phyloP scores from a whole-genome alignment of 1,140 invertebrate genomes.

The Agraylea sexmaculata region DNA sequence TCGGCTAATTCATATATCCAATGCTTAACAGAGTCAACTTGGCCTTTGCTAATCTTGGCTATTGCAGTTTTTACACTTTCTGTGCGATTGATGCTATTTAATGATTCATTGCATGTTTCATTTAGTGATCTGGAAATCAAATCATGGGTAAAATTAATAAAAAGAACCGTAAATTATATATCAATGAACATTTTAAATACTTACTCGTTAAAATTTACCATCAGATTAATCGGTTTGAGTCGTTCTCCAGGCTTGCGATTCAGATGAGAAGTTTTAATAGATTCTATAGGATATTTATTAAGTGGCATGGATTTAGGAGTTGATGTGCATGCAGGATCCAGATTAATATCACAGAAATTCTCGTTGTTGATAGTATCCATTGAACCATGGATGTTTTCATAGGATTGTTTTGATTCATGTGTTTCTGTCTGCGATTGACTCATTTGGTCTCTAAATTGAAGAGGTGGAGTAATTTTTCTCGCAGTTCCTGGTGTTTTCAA shows the following conservation, averaged over 20 bases:
- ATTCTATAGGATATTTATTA: constrained; percentile 27
- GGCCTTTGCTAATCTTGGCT: constrained; percentile 32
- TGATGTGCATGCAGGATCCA: constrained; percentile 36
- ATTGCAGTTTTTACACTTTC: constrained; percentile 31
- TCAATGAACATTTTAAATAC: constrained; percentile 13
- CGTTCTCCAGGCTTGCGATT: constrained; percentile 25
- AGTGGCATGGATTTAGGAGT: constrained; percentile 38
- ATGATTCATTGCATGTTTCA: too few species aligned
- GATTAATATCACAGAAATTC: constrained; percentile 31
- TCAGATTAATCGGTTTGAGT: constrained; percentile 25
- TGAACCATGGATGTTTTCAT: neutral
- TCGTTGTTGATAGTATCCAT: neutral
- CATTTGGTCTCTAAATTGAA: constrained; percentile 36
- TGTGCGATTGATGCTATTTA: too few species aligned
- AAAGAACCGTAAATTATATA: too few species aligned
- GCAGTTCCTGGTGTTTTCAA: constrained; percentile 26
- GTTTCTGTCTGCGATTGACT: neutral
- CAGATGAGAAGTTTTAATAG: constrained; percentile 27
- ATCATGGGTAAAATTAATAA: neutral
- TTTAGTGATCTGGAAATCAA: neutral
- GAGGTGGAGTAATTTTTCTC: constrained; percentile 32
- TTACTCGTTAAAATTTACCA: constrained; percentile 20
- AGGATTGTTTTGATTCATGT: neutral
- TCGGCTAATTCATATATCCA: constrained; percentile 58
- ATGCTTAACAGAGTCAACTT: constrained; percentile 35